These are phyloP conservation scores for Azemiops feae DNA, from an alignment of 2,113 vertebrate species.

Conservation along the genomic window DNA sequence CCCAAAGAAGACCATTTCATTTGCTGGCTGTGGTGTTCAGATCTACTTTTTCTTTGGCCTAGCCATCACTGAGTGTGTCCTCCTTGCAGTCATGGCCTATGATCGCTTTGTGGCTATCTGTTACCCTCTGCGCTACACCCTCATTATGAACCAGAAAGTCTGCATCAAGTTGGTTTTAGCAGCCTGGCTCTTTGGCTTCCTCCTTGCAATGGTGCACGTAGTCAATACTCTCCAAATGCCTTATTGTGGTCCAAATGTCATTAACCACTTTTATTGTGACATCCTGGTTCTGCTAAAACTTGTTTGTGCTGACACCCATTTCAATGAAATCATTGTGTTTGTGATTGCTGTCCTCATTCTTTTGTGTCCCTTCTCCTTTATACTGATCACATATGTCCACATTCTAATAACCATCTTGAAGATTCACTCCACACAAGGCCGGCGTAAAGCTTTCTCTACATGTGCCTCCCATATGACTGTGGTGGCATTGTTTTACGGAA, in stretches of 20 bases:
- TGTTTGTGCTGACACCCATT: not conserved
- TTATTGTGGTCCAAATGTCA: not conserved
- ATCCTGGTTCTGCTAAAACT: not conserved
- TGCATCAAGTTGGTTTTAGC: not conserved
- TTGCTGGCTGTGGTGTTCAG: not conserved
- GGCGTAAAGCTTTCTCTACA: not conserved
- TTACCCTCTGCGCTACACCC: not conserved
- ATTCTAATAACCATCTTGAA: not conserved
- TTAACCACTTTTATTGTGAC: not conserved
- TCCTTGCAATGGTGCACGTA: not conserved
- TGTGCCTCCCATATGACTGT: slow-evolving; percentile 37
- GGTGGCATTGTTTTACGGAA: slow-evolving; percentile 48
- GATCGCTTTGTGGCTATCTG: not conserved
- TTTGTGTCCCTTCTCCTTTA: not conserved
- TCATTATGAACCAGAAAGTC: not conserved
- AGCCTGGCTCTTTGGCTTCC: not conserved
- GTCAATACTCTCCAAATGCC: not conserved
- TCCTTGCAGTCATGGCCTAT: not conserved
- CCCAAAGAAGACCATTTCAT: not conserved
- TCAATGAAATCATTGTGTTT: not conserved
- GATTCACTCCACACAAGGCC: not conserved
- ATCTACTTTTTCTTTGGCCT: not conserved
- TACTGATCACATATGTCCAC: not conserved
- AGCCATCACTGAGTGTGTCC: not conserved
- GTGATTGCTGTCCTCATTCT: not conserved